phyloP scores from a whole-genome alignment of 2,888 invertebrate genomes.

The Volucella inflata region DNA sequence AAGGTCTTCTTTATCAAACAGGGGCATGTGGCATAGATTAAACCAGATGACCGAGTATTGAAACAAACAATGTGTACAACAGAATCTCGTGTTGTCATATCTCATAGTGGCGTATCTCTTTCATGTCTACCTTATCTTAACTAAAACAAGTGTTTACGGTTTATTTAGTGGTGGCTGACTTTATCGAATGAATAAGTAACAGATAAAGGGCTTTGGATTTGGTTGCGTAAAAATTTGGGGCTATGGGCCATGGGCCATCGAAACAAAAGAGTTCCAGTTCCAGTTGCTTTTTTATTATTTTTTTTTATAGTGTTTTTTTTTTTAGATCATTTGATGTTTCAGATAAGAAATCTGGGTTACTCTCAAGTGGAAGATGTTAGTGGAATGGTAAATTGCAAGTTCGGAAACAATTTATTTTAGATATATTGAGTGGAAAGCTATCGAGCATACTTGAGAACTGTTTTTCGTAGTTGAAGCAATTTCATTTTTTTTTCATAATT shows the following conservation, averaged over 20 bases:
- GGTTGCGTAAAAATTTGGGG: conserved; percentile 1
- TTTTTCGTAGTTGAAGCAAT: background rate
- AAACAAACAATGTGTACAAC: conserved; percentile 23
- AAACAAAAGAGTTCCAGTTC: background rate
- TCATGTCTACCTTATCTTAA: conserved; percentile 9
- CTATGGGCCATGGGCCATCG: background rate
- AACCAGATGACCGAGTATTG: conserved; percentile 14
- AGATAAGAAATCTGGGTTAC: conserved; percentile 45
- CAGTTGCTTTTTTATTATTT: background rate
- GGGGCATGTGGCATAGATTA: conserved; percentile 15
- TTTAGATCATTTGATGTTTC: conserved; percentile 7
- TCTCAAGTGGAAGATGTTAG: conserved; percentile 61
- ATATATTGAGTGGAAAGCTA: conserved; percentile 66
- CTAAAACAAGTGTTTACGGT: conserved; percentile 14
- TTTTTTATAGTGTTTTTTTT: conserved; percentile 2
- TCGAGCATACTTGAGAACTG: conserved; percentile 60
- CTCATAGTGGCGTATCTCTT: background rate
- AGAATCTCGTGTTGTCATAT: too few species aligned
- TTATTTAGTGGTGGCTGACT: background rate
- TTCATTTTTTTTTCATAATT: background rate
- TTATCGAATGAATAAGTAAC: background rate
- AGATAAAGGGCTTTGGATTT: conserved; percentile 27
- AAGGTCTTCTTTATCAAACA: conserved; percentile 34
- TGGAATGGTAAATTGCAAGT: conserved; percentile 61
- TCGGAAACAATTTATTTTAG: conserved; percentile 56